phyloP scores from a whole-genome alignment of 2,888 invertebrate species.

The Mesoligia furuncula region DNA sequence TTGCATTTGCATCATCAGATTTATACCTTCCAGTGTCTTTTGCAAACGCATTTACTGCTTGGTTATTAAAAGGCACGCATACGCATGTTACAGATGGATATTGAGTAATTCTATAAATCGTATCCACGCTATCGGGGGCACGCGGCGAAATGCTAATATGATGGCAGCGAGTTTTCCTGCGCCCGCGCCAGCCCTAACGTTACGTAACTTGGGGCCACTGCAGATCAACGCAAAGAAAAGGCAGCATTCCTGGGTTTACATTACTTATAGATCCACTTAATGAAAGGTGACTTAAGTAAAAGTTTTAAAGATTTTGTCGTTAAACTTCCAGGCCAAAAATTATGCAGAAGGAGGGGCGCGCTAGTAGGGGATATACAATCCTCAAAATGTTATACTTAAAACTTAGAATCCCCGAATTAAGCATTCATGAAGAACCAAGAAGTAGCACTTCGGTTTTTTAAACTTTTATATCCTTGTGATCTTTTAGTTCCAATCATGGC shows the following conservation, averaged over 20 bases:
- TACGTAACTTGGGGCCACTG: constrained; percentile 47
- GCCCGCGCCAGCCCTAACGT: constrained; percentile 21
- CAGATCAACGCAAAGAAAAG: constrained; percentile 39
- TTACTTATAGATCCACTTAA: neutral
- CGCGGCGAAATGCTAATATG: constrained; percentile 60
- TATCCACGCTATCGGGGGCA: constrained; percentile 46
- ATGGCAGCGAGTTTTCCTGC: constrained; percentile 62
- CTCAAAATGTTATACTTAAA: neutral
- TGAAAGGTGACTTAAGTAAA: neutral
- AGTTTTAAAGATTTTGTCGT: neutral
- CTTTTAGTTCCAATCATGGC: neutral
- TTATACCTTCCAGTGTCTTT: constrained; percentile 31
- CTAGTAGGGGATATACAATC: neutral
- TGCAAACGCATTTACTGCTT: constrained; percentile 36
- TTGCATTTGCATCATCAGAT: constrained; percentile 21
- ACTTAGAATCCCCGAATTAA: neutral
- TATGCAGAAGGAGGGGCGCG: neutral
- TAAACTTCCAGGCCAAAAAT: neutral
- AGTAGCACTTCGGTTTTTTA: neutral
- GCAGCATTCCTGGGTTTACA: constrained; percentile 30
- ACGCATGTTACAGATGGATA: constrained; percentile 38
- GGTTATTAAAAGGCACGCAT: constrained; percentile 47
- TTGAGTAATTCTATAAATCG: constrained; percentile 61
- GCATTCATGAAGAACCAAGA: neutral
- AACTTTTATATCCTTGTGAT: neutral